Conservation (phyloP, 2,888 invertebrate species). For the Cyrtodaria siliqua region DNA sequence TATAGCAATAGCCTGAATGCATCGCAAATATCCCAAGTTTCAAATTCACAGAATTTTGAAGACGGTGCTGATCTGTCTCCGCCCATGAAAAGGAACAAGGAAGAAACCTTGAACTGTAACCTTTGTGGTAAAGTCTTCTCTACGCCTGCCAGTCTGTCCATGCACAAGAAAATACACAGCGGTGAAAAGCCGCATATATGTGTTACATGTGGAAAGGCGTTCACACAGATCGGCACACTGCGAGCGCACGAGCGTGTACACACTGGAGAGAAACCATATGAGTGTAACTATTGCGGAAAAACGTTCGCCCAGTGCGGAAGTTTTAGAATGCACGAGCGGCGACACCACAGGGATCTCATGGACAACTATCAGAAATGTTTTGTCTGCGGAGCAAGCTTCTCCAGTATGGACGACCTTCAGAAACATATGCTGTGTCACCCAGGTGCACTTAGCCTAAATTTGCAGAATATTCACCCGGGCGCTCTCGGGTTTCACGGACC, state of each 20-base stretch:
- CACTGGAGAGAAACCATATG: slow-evolving; percentile 81
- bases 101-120: slow-evolving; percentile 68
- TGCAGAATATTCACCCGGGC: slow-evolving; percentile 53
- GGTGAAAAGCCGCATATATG: slow-evolving; percentile 80
- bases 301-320: slow-evolving; percentile 82
- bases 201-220: slow-evolving; percentile 76
- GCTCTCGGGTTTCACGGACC: slow-evolving; percentile 53
- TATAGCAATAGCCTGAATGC: not conserved
- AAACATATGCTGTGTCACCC: slow-evolving; percentile 79
- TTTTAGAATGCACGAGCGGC: slow-evolving; percentile 81
- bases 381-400: slow-evolving; percentile 78
- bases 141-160: slow-evolving; percentile 78
- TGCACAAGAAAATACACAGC: slow-evolving; percentile 80
- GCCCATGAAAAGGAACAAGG: slow-evolving; percentile 40
- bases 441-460: slow-evolving; percentile 49
- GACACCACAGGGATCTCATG: slow-evolving; percentile 79
- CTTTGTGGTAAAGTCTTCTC: slow-evolving; percentile 80
- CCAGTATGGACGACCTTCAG: slow-evolving; percentile 76
- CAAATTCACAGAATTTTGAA: slow-evolving; percentile 42
- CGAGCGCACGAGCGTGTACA: slow-evolving; percentile 81
- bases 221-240: slow-evolving; percentile 81
- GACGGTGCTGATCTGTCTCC: slow-evolving; percentile 53
- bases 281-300: slow-evolving; percentile 76
- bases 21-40: slow-evolving; percentile 2
- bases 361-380: slow-evolving; percentile 75